Evolutionary conservation across 1,140 invertebrate genomes (phyloP).

Genomic region (Nymphalis io): DNA sequence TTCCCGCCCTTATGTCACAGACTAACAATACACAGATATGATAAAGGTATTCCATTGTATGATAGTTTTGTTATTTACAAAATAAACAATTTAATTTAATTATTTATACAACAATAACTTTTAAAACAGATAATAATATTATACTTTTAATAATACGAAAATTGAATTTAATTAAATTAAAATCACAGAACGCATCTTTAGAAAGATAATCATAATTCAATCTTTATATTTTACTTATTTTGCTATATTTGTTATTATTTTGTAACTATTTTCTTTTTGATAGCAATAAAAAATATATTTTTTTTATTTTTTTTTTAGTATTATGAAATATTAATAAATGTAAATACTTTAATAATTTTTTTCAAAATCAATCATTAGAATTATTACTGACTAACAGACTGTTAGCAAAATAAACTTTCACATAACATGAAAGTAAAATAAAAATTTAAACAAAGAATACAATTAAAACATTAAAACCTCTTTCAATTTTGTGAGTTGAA

Average conservation of each 20-base stretch:
- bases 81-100: not conserved
- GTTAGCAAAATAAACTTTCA: no score
- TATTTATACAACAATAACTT: not conserved
- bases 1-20: slow-evolving; percentile 59
- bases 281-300: not conserved
- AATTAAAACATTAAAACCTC: slow-evolving; percentile 22
- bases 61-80: not conserved
- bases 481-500: slow-evolving; percentile 12
- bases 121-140: not conserved
- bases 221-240: no score
- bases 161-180: no score
- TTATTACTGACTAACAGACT: no score
- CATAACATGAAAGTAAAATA: not conserved
- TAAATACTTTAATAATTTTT: no score
- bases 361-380: no score
- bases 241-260: no score
- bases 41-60: not conserved
- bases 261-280: not conserved
- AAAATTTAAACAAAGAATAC: not conserved
- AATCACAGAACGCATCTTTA: not conserved
- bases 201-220: not conserved
- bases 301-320: not conserved
- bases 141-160: no score
- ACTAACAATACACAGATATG: slow-evolving; percentile 29
- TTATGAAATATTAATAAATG: no score